Base-by-base conservation (phyloP, 2,113 vertebrate species). In the Mesoclemmys tuberculata region DNA sequence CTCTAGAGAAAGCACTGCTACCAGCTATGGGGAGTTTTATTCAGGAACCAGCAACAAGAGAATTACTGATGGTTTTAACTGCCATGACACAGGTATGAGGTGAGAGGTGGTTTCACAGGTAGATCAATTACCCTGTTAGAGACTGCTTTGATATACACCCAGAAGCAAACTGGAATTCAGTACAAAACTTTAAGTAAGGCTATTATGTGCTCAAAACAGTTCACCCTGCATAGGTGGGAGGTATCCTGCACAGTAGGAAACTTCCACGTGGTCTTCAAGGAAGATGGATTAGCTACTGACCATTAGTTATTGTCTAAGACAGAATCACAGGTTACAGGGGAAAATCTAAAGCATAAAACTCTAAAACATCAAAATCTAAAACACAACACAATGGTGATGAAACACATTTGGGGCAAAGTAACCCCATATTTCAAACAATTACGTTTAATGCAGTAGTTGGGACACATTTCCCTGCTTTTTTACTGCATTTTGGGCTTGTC, bases 311-410 rank as follows among this genome's bases (percentile, higher is more conserved):
- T 56, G n/a, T 4, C 80, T 82, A 56, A 82, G 41, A 56, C 38
- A 56, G 38, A 27, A 82, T 44, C 80, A 31, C 14, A 18, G 5
- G 10, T 82, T 56, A 82, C 26, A 56, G 4, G 54, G 38, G 5
- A 56, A 52, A 56, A 75, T n/a, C n/a, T n/a, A n/a, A n/a, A n/a
- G n/a, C n/a, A n/a, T n/a, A n/a, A n/a, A n/a, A n/a, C n/a, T 41
- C 46, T 29, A 38, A 35, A 19, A 24, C 35, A 68, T 22, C 27
- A 85, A 12, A 41, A 52, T 6, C 10, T 31, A 4, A 80, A 3
- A 24, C 0, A 24, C 1, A 87, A 46, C 68, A 24, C 46, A 81
- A 51, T 0, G 0, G 41, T 48, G 64, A 27, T 0, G 1, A 6
- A 64, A 19, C 10, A 12, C 0, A 2, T 9, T 55, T 13, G 51